Evolutionary conservation across 2,888 invertebrate species (phyloP).

Genomic region (Halictus quadricinctus): DNA sequence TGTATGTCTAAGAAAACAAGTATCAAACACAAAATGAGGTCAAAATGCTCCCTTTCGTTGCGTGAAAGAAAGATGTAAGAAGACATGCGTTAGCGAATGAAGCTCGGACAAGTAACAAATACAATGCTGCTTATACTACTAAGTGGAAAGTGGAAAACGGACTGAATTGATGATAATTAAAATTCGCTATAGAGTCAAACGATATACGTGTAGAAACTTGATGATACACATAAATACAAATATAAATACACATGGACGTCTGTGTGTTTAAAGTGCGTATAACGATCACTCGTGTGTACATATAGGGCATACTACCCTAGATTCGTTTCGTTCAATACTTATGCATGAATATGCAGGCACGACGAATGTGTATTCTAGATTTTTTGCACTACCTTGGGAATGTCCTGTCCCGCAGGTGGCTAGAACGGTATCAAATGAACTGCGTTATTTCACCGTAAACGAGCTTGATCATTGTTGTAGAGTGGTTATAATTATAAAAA

Average conservation of each 20-base stretch:
- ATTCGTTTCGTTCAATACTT: slow-evolving; percentile 59
- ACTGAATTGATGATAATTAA: slow-evolving; percentile 28
- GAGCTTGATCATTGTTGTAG: slow-evolving; percentile 40
- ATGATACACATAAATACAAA: slow-evolving; percentile 12
- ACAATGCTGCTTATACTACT: slow-evolving; percentile 19
- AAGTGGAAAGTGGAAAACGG: slow-evolving; percentile 1
- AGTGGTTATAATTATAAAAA: slow-evolving; percentile 54
- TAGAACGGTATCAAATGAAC: slow-evolving; percentile 82
- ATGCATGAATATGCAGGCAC: slow-evolving; percentile 62
- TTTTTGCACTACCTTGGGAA: slow-evolving; percentile 91
- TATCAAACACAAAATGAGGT: not conserved
- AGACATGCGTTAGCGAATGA: slow-evolving; percentile 56
- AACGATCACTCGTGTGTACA: slow-evolving; percentile 50
- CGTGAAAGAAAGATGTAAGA: slow-evolving; percentile 4
- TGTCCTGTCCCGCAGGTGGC: slow-evolving; percentile 96
- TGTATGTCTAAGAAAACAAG: not conserved
- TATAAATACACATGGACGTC: slow-evolving; percentile 21
- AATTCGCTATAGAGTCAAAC: slow-evolving; percentile 12
- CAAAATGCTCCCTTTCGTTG: slow-evolving; percentile 16
- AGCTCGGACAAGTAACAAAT: slow-evolving; percentile 40
- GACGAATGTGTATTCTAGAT: slow-evolving; percentile 68
- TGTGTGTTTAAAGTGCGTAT: slow-evolving; percentile 40
- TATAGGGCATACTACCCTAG: slow-evolving; percentile 35
- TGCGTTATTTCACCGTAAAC: slow-evolving; percentile 67
- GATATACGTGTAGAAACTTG: slow-evolving; percentile 22